A percentile compares a stretch with the other conserved stretches of the same genome.
These are phyloP conservation scores for Steromphala cineraria DNA, from an alignment of 2,888 invertebrate genomes.

Conservation along the genomic window DNA sequence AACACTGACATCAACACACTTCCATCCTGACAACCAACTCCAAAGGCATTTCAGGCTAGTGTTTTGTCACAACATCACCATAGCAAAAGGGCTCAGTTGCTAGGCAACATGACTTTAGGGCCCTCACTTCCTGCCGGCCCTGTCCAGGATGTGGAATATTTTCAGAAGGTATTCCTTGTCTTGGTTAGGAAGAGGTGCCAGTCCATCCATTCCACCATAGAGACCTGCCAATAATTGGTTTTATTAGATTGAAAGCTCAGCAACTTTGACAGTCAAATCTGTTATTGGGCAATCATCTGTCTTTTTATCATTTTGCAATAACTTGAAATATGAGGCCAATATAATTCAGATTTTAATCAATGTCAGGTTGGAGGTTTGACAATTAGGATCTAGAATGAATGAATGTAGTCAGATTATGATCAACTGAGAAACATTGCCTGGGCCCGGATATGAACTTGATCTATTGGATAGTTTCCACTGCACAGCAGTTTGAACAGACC, in stretches of 20 bases:
- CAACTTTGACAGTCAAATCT: neutral
- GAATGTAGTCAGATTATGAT: too few relatives aligned
- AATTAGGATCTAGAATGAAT: too few relatives aligned
- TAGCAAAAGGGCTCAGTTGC: neutral
- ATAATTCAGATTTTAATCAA: too few relatives aligned
- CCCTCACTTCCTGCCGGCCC: neutral
- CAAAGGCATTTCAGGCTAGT: neutral
- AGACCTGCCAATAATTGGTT: neutral
- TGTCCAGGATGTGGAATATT: neutral
- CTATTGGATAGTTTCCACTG: too few relatives aligned
- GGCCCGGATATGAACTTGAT: too few relatives aligned
- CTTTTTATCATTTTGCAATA: too few relatives aligned
- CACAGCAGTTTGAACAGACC: too few relatives aligned
- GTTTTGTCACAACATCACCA: neutral
- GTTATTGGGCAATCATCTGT: too few relatives aligned
- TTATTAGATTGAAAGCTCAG: neutral
- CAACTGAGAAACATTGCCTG: too few relatives aligned
- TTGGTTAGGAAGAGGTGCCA: neutral
- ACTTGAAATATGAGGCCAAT: too few relatives aligned
- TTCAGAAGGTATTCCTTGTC: neutral
- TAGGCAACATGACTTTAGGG: neutral
- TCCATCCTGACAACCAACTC: neutral
- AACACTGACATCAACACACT: neutral
- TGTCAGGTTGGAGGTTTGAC: too few relatives aligned
- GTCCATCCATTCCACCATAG: neutral